phyloP scores from a whole-genome alignment of 1,140 invertebrate species.

The Eueides isabella region DNA sequence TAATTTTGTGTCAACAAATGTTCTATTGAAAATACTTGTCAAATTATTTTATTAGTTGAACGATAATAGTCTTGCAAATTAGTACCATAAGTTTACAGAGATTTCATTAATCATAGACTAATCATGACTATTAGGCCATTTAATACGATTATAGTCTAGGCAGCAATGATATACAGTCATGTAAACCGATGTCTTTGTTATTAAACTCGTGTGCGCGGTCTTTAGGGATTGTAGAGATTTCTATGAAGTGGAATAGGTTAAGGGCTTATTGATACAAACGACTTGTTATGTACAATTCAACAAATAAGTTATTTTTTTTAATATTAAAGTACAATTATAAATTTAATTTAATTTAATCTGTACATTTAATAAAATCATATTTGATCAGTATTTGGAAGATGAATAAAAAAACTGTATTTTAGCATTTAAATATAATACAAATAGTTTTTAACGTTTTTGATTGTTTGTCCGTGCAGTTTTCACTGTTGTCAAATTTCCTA shows the following conservation, averaged over 20 bases:
- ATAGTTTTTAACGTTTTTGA: too few relatives aligned
- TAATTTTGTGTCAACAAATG: too few relatives aligned
- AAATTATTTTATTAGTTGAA: too few relatives aligned
- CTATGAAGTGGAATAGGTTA: constrained; percentile 24
- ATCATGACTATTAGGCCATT: constrained; percentile 15
- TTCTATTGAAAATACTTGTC: too few relatives aligned
- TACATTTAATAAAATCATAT: too few relatives aligned
- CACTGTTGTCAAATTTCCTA: too few relatives aligned
- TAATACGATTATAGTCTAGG: constrained; percentile 30
- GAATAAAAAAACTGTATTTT: too few relatives aligned
- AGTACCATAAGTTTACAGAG: background rate
- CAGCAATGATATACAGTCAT: constrained; percentile 32
- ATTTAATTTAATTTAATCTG: too few relatives aligned
- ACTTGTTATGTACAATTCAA: constrained; percentile 6
- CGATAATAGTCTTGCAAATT: background rate
- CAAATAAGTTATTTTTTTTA: constrained; percentile 5
- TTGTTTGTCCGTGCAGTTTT: too few relatives aligned
- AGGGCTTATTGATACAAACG: constrained; percentile 17
- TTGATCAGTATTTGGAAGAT: too few relatives aligned
- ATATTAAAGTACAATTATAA: too few relatives aligned
- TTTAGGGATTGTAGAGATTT: constrained; percentile 36
- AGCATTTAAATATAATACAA: too few relatives aligned
- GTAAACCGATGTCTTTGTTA: constrained; percentile 34
- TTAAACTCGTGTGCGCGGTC: constrained; percentile 37
- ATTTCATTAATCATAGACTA: constrained; percentile 10